Evolutionary conservation across 2,113 vertebrate genomes (phyloP).

Genomic region (Lichenostomus cassidix): DNA sequence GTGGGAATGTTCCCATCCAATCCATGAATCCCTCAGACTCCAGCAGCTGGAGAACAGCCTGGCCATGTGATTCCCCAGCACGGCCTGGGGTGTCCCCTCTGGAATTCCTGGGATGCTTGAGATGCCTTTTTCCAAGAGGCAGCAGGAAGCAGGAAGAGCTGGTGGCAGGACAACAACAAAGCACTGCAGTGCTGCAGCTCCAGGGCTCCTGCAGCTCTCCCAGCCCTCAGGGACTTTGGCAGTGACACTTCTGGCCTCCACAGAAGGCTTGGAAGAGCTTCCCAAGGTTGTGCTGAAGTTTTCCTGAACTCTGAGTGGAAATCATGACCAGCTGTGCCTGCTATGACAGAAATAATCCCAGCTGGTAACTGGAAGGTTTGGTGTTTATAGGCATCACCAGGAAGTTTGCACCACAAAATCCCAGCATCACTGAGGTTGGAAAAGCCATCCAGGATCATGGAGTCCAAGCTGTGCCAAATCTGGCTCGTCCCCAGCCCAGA

Average conservation of each 20-base stretch:
- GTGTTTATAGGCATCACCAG: neutral
- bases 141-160: neutral
- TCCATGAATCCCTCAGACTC: neutral
- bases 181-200: neutral
- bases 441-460: fast-evolving
- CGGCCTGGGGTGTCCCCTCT: no score
- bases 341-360: neutral
- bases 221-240: no score
- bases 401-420: neutral
- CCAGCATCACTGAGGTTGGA: neutral
- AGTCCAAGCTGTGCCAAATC: neutral
- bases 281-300: neutral
- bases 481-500: neutral
- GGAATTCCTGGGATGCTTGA: neutral
- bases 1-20: neutral
- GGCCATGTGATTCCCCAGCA: neutral
- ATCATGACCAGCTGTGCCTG: neutral
- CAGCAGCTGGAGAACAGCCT: neutral
- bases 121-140: neutral
- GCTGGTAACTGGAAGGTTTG: neutral
- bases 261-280: neutral
- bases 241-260: neutral
- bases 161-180: neutral
- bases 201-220: neutral
- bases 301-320: neutral